Evolutionary conservation across 2,888 invertebrate genomes (phyloP).

Genomic region (Pterostichus madidus): DNA sequence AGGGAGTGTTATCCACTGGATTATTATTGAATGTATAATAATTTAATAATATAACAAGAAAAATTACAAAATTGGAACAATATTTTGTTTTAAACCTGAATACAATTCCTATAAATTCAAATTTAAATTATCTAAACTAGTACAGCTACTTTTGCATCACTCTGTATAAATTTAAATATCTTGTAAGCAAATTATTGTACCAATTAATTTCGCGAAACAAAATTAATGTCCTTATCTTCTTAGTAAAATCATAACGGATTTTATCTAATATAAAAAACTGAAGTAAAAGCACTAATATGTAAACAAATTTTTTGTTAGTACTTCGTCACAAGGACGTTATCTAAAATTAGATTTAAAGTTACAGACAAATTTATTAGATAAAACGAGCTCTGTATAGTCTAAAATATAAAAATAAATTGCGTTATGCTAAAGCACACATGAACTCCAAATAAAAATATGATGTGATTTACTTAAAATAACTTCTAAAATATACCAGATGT

Average conservation of each 20-base stretch:
- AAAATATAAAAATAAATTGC: constrained; percentile 11
- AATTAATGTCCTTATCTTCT: too few species aligned
- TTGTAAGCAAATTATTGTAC: neutral
- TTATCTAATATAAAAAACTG: neutral
- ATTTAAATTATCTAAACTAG: too few species aligned
- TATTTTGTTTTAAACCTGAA: too few species aligned
- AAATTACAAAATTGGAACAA: too few species aligned
- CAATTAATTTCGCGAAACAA: neutral
- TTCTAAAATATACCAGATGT: neutral
- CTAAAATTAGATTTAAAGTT: constrained; percentile 30
- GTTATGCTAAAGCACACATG: neutral
- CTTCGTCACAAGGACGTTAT: constrained; percentile 26
- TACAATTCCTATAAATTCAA: too few species aligned
- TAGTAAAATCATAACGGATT: constrained; percentile 11
- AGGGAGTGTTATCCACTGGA: too few species aligned
- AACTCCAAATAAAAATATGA: too few species aligned
- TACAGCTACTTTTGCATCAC: too few species aligned
- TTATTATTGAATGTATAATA: too few species aligned
- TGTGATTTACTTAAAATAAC: too few species aligned
- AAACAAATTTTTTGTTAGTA: constrained; percentile 30
- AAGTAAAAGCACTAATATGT: constrained; percentile 21
- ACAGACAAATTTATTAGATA: constrained; percentile 22
- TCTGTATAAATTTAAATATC: too few species aligned
- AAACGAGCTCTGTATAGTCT: neutral
- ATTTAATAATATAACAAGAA: too few species aligned